A percentile compares a stretch with the other conserved stretches of the same genome.
Evolutionary conservation across 1,140 invertebrate species (phyloP).

Genomic region (Zaprionus africanus): DNA sequence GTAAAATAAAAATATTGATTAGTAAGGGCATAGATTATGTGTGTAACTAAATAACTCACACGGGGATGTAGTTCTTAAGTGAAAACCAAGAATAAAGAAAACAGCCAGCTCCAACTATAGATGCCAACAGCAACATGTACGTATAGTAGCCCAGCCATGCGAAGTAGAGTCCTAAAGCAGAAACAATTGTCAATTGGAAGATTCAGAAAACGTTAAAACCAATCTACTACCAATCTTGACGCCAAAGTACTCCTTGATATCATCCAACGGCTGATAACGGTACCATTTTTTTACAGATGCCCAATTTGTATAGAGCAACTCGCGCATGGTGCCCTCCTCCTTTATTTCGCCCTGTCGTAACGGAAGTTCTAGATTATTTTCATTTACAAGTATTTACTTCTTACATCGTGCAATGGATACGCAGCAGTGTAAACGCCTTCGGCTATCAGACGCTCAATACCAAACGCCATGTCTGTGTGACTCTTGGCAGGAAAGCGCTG

Average conservation of each 20-base stretch:
- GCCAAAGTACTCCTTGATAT: constrained; percentile 96
- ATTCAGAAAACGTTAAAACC: too few species aligned
- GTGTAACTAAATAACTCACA: constrained; percentile 84
- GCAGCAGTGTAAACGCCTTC: constrained; percentile 92
- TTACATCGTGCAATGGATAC: constrained; percentile 96
- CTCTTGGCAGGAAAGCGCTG: constrained; percentile 90
- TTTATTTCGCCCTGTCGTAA: constrained; percentile 89
- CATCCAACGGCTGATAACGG: constrained; percentile 94
- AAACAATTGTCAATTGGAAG: not conserved
- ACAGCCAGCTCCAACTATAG: constrained; percentile 92
- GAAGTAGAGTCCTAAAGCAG: constrained; percentile 90
- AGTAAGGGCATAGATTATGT: not conserved
- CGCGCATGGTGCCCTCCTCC: constrained; percentile 88
- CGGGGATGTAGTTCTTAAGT: constrained; percentile 89
- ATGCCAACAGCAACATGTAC: constrained; percentile 94
- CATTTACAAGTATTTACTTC: constrained; percentile 33
- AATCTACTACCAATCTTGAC: constrained; percentile 91
- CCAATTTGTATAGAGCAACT: constrained; percentile 94
- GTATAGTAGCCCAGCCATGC: constrained; percentile 99
- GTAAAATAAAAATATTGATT: constrained; percentile 24
- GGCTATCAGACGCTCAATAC: constrained; percentile 92
- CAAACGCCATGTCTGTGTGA: constrained; percentile 91
- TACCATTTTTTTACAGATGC: constrained; percentile 91
- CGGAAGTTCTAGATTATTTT: constrained; percentile 1
- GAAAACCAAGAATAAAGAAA: constrained; percentile 93